These are phyloP conservation scores for Sinelater perroti DNA, from an alignment of 2,888 invertebrate species.

Conservation along the genomic window DNA sequence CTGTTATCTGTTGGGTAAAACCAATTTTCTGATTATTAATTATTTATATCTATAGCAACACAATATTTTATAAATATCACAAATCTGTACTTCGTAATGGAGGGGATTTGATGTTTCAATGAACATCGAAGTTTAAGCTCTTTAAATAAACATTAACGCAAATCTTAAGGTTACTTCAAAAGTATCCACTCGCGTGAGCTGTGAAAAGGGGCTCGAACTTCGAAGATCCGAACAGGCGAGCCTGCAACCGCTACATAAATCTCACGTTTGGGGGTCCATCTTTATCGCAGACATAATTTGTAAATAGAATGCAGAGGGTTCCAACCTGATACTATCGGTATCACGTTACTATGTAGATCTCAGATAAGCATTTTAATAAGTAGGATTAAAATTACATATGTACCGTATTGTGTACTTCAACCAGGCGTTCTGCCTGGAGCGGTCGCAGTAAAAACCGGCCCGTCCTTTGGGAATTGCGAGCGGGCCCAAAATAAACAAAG, in stretches of 20 bases:
- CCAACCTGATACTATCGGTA: slow-evolving; percentile 59
- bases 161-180: no score
- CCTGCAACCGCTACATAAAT: slow-evolving; percentile 29
- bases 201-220: no score
- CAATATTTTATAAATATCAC: no score
- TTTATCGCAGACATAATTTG: slow-evolving; percentile 50
- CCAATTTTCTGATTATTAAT: no score
- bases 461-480: slow-evolving; percentile 51
- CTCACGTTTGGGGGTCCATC: slow-evolving; percentile 44
- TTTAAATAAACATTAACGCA: no score
- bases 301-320: slow-evolving; percentile 42
- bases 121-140: no score
- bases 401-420: slow-evolving; percentile 55
- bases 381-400: slow-evolving; percentile 61
- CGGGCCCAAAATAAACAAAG: slow-evolving; percentile 45
- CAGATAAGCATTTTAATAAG: slow-evolving; percentile 60
- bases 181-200: no score
- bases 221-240: neutral
- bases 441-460: slow-evolving; percentile 44
- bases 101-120: no score
- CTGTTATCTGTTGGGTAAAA: no score
- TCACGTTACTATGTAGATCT: slow-evolving; percentile 58
- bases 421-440: slow-evolving; percentile 49
- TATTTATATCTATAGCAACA: no score
- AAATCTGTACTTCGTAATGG: no score